phyloP scores from a whole-genome alignment of 2,797 vertebrate genomes.

The Melanotaenia trifasciata region DNA sequence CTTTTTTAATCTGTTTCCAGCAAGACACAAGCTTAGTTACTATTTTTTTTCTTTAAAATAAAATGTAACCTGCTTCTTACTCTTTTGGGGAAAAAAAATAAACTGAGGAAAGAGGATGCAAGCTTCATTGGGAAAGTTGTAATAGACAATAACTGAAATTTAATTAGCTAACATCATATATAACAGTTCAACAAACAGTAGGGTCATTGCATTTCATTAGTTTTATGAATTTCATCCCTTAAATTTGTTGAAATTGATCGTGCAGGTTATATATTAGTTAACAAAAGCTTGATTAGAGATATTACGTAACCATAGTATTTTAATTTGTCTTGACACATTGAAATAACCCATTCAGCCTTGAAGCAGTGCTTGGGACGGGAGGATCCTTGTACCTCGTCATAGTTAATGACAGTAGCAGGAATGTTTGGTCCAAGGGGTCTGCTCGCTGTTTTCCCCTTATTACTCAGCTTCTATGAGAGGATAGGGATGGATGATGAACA shows the following conservation, averaged over 20 bases:
- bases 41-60: too few species aligned
- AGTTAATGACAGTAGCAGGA: conserved; percentile 84
- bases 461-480: conserved; percentile 81
- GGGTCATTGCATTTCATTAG: conserved; percentile 13
- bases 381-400: conserved; percentile 84
- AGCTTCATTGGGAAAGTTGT: conserved; percentile 21
- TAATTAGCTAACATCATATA: not conserved
- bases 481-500: conserved; percentile 80
- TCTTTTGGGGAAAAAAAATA: not conserved
- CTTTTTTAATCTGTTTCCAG: not conserved
- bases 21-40: not conserved
- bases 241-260: conserved; percentile 26
- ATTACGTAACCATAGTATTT: conserved; percentile 33
- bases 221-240: conserved; percentile 2
- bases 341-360: conserved; percentile 48
- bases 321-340: conserved; percentile 14
- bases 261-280: conserved; percentile 61
- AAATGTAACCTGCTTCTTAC: not conserved
- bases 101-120: not conserved
- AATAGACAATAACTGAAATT: not conserved
- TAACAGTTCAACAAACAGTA: not conserved
- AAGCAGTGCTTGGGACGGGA: conserved; percentile 68
- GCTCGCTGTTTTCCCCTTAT: conserved; percentile 82
- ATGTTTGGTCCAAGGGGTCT: conserved; percentile 84
- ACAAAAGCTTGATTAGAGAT: conserved; percentile 52